phyloP scores from a whole-genome alignment of 2,888 invertebrate species.

The Andrena haemorrhoa region DNA sequence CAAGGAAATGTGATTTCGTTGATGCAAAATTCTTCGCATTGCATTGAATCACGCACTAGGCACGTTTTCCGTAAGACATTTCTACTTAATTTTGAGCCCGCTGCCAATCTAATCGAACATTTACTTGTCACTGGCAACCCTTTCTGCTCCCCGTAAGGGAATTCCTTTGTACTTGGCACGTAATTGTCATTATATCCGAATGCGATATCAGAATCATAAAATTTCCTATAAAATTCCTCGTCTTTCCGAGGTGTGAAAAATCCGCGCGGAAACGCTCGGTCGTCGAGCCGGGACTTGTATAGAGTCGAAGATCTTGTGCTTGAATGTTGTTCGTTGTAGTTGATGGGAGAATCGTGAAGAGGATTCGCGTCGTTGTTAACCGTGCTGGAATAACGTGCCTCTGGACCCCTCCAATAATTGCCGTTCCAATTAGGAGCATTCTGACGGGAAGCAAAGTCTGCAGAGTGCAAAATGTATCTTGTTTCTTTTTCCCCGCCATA shows the following conservation, averaged over 20 bases:
- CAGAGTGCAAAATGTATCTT: slow-evolving; percentile 4
- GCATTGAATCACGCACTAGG: slow-evolving; percentile 89
- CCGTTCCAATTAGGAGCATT: slow-evolving; percentile 21
- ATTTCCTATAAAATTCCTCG: slow-evolving; percentile 63
- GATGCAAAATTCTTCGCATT: slow-evolving; percentile 92
- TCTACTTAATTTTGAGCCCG: slow-evolving; percentile 91
- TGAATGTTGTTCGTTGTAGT: slow-evolving; percentile 17
- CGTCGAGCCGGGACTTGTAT: background rate
- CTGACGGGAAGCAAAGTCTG: slow-evolving; percentile 16
- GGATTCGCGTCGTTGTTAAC: background rate
- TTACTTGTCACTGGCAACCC: slow-evolving; percentile 84
- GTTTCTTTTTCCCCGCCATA: background rate
- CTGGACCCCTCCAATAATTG: slow-evolving; percentile 4
- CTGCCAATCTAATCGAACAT: slow-evolving; percentile 91
- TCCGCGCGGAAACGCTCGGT: background rate
- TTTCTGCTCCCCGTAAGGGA: slow-evolving; percentile 5
- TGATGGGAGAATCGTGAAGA: background rate
- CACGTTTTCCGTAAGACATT: slow-evolving; percentile 89
- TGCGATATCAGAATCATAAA: slow-evolving; percentile 70
- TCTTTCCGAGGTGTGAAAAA: slow-evolving; percentile 22
- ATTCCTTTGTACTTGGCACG: background rate
- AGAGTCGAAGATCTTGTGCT: slow-evolving; percentile 5
- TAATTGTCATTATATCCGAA: slow-evolving; percentile 72
- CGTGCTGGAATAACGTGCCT: background rate
- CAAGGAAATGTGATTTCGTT: slow-evolving; percentile 90